Conservation (phyloP, 2,888 invertebrate species). For the Amblyteles armatorius region DNA sequence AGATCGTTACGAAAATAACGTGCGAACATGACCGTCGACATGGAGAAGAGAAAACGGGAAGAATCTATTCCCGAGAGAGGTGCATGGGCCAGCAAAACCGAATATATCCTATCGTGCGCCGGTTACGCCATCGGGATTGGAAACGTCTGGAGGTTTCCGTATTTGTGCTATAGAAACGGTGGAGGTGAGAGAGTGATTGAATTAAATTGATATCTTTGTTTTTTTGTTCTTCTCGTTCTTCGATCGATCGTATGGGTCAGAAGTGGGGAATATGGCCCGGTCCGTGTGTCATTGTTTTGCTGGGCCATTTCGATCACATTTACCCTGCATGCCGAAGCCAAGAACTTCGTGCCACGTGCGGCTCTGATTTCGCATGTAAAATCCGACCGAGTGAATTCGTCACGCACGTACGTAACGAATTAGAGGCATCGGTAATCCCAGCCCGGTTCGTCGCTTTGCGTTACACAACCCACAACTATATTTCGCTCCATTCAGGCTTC, state of each 20-base stretch:
- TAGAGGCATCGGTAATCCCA: conserved; percentile 27
- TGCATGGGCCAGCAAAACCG: conserved; percentile 90
- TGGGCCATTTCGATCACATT: neutral
- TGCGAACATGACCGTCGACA: conserved; percentile 61
- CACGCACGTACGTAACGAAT: conserved; percentile 38
- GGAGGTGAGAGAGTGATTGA: conserved; percentile 87
- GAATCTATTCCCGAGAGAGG: conserved; percentile 85
- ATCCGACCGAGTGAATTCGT: conserved; percentile 36
- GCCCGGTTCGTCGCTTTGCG: conserved; percentile 8
- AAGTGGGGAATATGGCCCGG: neutral
- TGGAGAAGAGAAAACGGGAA: conserved; percentile 57
- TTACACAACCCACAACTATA: conserved; percentile 47
- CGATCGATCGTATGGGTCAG: neutral
- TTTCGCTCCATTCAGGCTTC: conserved; percentile 36
- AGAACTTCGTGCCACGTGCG: conserved; percentile 42
- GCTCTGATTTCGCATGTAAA: conserved; percentile 10
- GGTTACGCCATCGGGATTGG: conserved; percentile 95
- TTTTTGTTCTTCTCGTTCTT: neutral
- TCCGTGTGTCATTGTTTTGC: neutral
- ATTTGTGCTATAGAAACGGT: conserved; percentile 93
- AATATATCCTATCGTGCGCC: conserved; percentile 92
- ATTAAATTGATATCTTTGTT: neutral
- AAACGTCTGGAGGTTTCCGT: conserved; percentile 95
- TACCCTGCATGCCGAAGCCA: neutral
- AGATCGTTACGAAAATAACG: conserved; percentile 14